These are phyloP conservation scores for Onchidella celtica DNA, from an alignment of 2,888 invertebrate genomes.

Conservation along the genomic window DNA sequence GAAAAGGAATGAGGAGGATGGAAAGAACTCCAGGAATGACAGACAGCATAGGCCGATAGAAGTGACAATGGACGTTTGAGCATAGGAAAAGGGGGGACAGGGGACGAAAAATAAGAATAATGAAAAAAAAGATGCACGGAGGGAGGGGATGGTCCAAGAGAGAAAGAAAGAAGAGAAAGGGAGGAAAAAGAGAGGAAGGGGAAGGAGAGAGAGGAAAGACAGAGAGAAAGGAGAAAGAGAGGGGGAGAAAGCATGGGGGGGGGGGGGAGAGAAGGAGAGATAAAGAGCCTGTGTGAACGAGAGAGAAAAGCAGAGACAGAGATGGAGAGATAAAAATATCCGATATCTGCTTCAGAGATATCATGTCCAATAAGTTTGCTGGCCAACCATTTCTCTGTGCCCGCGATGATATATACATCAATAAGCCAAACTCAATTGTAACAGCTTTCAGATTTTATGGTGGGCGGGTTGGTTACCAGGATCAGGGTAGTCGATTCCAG, in stretches of 20 bases:
- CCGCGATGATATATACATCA: no score
- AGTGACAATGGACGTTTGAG: no score
- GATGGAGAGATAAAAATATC: background rate
- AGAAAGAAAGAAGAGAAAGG: slow-evolving; percentile 2
- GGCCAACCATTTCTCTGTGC: no score
- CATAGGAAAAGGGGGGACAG: no score
- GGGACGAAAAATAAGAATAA: no score
- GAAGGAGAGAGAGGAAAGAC: background rate
- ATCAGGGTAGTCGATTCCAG: no score
- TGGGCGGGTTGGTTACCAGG: no score
- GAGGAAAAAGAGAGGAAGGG: background rate
- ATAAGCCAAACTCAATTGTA: no score
- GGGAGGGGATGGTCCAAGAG: background rate
- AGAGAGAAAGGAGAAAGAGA: background rate
- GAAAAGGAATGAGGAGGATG: background rate
- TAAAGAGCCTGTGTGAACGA: slow-evolving; percentile 2
- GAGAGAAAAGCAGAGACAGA: background rate
- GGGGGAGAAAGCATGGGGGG: slow-evolving; percentile 19
- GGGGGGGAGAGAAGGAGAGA: slow-evolving; percentile 30
- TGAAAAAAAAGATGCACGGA: background rate
- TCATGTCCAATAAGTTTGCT: no score
- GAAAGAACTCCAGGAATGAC: background rate
- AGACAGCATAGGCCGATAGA: no score
- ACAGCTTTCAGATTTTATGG: no score
- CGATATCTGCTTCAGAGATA: no score